Evolutionary conservation across 2,113 vertebrate genomes (phyloP).

Genomic region (Cephalopholis sonnerati): DNA sequence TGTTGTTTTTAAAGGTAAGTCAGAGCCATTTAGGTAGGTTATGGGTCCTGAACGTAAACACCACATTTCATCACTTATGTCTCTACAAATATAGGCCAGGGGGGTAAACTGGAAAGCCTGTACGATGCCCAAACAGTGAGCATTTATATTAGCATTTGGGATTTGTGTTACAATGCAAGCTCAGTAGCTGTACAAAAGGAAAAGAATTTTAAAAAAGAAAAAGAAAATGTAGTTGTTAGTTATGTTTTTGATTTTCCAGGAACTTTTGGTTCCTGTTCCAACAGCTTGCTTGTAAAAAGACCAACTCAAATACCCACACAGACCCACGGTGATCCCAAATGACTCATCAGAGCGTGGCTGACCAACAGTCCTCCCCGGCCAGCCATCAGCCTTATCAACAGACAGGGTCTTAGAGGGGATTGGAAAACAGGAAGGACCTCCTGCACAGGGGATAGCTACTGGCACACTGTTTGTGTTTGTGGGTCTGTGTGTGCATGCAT

Average conservation of each 20-base stretch:
- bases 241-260: not conserved
- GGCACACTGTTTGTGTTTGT: conserved; percentile 43
- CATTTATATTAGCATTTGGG: not conserved
- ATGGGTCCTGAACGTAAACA: conserved; percentile 15
- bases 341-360: conserved; percentile 56
- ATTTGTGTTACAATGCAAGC: not conserved
- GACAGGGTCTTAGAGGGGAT: conserved; percentile 74
- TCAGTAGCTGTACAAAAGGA: not conserved
- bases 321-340: conserved; percentile 53
- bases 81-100: conserved; percentile 29
- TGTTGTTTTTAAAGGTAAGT: conserved; percentile 42
- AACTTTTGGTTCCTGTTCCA: not conserved
- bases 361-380: conserved; percentile 42
- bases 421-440: conserved; percentile 75
- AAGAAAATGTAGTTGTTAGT: not conserved
- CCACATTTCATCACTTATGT: conserved; percentile 13
- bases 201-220: not conserved
- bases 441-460: conserved; percentile 40
- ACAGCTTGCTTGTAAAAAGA: not conserved
- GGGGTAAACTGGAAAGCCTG: not conserved
- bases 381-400: conserved; percentile 72
- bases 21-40: not conserved
- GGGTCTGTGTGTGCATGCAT: conserved; percentile 9
- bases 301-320: conserved; percentile 11
- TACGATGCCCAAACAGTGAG: not conserved